phyloP scores from a whole-genome alignment of 2,113 vertebrate genomes.

The Morone saxatilis region DNA sequence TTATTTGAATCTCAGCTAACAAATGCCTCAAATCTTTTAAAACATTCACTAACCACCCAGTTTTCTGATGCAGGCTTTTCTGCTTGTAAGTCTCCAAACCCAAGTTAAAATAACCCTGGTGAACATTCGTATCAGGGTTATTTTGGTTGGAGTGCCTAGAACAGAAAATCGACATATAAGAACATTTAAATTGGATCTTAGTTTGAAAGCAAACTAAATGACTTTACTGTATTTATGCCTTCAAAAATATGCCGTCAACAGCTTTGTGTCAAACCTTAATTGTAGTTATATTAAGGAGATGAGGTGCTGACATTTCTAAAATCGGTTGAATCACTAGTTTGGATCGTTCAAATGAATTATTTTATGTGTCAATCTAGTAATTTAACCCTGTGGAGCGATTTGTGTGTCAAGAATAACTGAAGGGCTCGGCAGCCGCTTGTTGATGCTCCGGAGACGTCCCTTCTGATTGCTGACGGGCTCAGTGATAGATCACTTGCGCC shows the following conservation, averaged over 20 bases:
- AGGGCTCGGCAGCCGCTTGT: constrained; percentile 19
- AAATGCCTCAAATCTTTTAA: too few species aligned
- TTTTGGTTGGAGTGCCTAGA: neutral
- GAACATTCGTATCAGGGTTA: neutral
- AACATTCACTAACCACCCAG: too few species aligned
- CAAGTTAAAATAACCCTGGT: too few species aligned
- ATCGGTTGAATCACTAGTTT: neutral
- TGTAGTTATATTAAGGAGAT: too few species aligned
- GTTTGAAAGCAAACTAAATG: too few species aligned
- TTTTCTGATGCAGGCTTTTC: too few species aligned
- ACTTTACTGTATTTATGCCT: too few species aligned
- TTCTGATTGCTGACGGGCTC: constrained; percentile 29
- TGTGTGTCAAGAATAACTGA: constrained; percentile 40
- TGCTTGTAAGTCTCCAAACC: too few species aligned
- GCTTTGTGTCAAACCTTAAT: neutral
- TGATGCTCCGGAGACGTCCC: constrained; percentile 62
- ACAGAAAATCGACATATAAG: too few species aligned
- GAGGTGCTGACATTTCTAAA: neutral
- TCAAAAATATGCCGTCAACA: neutral
- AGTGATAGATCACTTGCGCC: constrained; percentile 53
- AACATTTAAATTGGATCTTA: too few species aligned
- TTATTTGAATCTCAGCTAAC: too few species aligned
- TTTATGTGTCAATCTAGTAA: neutral
- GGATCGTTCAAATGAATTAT: neutral
- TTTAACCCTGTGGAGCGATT: neutral